Percentiles rank a stretch among this genome's conserved stretches.
phyloP scores from a whole-genome alignment of 2,797 vertebrate species.

The Silurus aristotelis region DNA sequence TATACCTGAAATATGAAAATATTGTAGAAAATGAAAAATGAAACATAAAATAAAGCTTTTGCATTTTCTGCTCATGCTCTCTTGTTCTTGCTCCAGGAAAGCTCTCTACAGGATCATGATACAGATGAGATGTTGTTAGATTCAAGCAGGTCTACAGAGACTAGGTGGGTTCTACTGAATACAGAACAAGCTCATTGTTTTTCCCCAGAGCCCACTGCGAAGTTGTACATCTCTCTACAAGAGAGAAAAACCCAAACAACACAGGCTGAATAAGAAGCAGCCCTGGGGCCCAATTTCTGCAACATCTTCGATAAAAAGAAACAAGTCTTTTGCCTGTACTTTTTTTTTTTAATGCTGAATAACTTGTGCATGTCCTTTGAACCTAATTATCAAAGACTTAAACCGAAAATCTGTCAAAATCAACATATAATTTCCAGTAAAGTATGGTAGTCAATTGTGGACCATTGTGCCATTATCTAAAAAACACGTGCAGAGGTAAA shows the following conservation, averaged over 20 bases:
- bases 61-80: constrained; percentile 9
- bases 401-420: neutral
- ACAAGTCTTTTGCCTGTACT: neutral
- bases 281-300: neutral
- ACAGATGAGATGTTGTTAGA: constrained; percentile 41
- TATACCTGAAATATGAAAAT: neutral
- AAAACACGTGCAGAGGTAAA: constrained; percentile 7
- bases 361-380: neutral
- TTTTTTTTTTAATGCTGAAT: neutral
- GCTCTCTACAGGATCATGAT: constrained; percentile 24
- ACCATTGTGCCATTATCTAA: neutral
- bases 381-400: neutral
- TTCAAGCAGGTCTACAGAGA: constrained; percentile 43
- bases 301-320: constrained; percentile 22
- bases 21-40: neutral
- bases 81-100: constrained; percentile 42
- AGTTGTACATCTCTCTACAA: constrained; percentile 37
- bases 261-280: constrained; percentile 29
- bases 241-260: constrained; percentile 32
- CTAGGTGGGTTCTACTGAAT: constrained; percentile 38
- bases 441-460: neutral
- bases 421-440: neutral
- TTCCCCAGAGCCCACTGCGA: constrained; percentile 28
- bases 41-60: constrained; percentile 2
- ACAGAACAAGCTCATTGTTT: constrained; percentile 43